A percentile compares a stretch with the other conserved stretches of the same genome.
Evolutionary conservation across 2,888 invertebrate genomes (phyloP).

Genomic region (Gortyna flavago): DNA sequence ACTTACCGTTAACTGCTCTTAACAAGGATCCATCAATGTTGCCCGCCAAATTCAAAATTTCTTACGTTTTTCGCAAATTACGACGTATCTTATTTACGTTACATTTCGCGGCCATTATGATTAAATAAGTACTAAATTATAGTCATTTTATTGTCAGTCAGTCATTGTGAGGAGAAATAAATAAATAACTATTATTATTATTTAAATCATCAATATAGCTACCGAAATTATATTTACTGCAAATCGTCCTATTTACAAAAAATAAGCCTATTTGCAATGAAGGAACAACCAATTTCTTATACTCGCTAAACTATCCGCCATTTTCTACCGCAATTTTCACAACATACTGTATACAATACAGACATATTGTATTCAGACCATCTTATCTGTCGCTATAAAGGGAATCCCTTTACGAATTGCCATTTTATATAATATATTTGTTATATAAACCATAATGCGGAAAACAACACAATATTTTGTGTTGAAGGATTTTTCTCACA

Average conservation of each 20-base stretch:
- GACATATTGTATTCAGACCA: conserved; percentile 42
- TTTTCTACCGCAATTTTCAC: conserved; percentile 5
- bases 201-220: background rate
- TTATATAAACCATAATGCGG: conserved; percentile 40
- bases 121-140: background rate
- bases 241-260: background rate
- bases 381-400: conserved; percentile 60
- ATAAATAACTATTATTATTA: no score
- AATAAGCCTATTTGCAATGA: background rate
- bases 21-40: no score
- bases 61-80: no score
- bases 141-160: no score
- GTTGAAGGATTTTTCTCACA: conserved; percentile 54
- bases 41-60: no score
- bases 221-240: background rate
- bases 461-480: conserved; percentile 61
- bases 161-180: no score
- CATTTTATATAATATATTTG: conserved; percentile 53
- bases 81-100: background rate
- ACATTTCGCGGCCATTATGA: background rate
- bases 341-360: conserved; percentile 40
- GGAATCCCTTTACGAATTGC: conserved; percentile 59
- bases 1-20: background rate
- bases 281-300: background rate
- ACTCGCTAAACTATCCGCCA: background rate